phyloP scores from a whole-genome alignment of 2,113 vertebrate genomes.

The Paramormyrops kingsleyae region DNA sequence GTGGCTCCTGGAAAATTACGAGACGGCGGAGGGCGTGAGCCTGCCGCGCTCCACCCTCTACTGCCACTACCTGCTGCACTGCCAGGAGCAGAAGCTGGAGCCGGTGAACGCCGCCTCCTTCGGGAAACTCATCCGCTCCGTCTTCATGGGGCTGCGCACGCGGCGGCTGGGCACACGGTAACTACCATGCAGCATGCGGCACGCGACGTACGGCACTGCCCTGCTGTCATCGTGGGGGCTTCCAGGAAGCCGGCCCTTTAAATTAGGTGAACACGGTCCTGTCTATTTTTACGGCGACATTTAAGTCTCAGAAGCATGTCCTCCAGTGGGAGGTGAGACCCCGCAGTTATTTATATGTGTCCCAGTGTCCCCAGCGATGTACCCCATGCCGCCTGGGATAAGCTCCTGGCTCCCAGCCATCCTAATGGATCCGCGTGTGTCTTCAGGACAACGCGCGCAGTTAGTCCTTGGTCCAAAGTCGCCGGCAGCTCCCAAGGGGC shows the following conservation, averaged over 20 bases:
- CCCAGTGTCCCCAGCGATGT: background rate
- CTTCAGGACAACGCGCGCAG: background rate
- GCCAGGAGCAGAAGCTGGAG: slow-evolving; percentile 91
- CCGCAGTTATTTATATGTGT: background rate
- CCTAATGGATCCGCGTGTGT: background rate
- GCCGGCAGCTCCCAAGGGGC: background rate
- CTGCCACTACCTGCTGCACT: slow-evolving; percentile 91
- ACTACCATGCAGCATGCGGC: background rate
- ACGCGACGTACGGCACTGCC: background rate
- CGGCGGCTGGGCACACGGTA: slow-evolving; percentile 83
- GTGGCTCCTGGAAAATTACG: slow-evolving; percentile 93
- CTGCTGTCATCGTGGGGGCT: background rate
- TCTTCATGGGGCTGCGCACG: slow-evolving; percentile 88
- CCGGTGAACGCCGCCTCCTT: slow-evolving; percentile 88
- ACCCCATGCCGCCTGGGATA: background rate
- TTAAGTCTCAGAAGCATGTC: background rate
- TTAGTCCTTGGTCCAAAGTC: background rate
- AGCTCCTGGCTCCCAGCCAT: background rate
- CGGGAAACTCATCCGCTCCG: slow-evolving; percentile 85
- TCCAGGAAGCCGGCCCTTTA: background rate
- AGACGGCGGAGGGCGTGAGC: slow-evolving; percentile 89
- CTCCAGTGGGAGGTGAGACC: background rate
- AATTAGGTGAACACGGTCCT: background rate
- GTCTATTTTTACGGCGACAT: background rate
- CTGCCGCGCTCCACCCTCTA: slow-evolving; percentile 89